phyloP scores from a whole-genome alignment of 2,888 invertebrate species.

The Amblyjoppa proteus region DNA sequence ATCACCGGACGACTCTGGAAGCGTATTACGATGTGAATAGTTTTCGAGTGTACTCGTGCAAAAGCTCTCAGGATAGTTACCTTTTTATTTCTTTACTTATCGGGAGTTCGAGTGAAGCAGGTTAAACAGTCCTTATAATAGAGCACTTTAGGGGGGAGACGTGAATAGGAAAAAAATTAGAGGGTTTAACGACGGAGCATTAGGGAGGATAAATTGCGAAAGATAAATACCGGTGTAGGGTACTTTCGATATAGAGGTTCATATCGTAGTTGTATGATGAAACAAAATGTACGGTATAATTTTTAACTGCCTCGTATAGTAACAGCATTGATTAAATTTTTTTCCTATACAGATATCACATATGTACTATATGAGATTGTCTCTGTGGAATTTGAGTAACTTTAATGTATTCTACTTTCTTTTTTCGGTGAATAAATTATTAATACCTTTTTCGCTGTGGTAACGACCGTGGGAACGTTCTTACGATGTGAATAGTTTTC shows the following conservation, averaged over 20 bases:
- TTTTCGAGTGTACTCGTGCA: constrained; percentile 14
- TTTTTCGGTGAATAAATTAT: background rate
- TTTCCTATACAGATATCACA: no score
- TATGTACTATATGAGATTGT: no score
- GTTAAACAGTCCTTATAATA: constrained; percentile 29
- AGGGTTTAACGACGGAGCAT: background rate
- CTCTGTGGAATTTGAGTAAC: no score
- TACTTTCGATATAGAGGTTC: background rate
- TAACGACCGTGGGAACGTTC: background rate
- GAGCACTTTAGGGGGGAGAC: background rate
- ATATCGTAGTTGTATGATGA: background rate
- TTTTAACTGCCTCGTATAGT: background rate
- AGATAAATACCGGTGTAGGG: background rate
- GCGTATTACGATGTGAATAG: constrained; percentile 17
- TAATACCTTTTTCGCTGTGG: background rate
- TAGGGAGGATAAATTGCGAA: background rate
- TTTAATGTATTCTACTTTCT: no score
- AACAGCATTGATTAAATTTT: background rate
- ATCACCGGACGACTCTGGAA: constrained; percentile 25
- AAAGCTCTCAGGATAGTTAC: background rate
- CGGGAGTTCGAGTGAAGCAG: constrained; percentile 6
- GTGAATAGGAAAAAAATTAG: constrained; percentile 5
- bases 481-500: constrained; percentile 19
- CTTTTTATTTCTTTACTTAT: background rate
- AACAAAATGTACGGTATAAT: background rate